A percentile compares a stretch with the other conserved stretches of the same genome.
Evolutionary conservation across 1,140 invertebrate genomes (phyloP).

Genomic region (Lepidurus packardi): DNA sequence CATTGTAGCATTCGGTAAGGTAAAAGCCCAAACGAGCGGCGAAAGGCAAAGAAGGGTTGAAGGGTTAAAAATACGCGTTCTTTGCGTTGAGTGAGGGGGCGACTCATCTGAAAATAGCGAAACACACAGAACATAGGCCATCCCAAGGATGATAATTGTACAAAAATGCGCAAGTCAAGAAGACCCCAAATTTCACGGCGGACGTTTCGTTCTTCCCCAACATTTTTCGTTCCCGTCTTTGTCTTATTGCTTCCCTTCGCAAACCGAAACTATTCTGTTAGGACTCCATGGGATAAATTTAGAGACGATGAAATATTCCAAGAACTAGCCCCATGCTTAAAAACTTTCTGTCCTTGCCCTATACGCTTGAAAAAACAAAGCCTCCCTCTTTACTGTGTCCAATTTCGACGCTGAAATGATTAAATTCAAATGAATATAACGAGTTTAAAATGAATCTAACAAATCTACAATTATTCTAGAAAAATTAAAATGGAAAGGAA

Average conservation of each 20-base stretch:
- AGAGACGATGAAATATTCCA: neutral
- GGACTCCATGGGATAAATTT: neutral
- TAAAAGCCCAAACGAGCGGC: neutral
- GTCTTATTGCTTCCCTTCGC: neutral
- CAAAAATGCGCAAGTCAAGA: constrained; percentile 14
- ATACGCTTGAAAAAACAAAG: no score
- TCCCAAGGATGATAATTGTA: neutral
- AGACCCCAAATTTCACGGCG: neutral
- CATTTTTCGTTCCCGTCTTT: neutral
- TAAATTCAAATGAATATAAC: no score
- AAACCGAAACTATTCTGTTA: neutral
- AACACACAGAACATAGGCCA: neutral
- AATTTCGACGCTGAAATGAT: no score
- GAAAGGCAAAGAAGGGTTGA: neutral
- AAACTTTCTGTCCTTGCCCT: no score
- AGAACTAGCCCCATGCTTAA: neutral
- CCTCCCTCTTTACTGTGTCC: no score
- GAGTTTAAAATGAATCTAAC: no score
- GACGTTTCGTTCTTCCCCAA: neutral
- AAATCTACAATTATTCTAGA: no score
- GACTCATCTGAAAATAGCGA: neutral
- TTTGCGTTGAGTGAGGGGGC: neutral
- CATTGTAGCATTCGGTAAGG: neutral
- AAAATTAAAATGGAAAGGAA: no score
- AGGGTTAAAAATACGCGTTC: neutral